phyloP scores from a whole-genome alignment of 2,797 vertebrate genomes.

The Siniperca scherzeri region DNA sequence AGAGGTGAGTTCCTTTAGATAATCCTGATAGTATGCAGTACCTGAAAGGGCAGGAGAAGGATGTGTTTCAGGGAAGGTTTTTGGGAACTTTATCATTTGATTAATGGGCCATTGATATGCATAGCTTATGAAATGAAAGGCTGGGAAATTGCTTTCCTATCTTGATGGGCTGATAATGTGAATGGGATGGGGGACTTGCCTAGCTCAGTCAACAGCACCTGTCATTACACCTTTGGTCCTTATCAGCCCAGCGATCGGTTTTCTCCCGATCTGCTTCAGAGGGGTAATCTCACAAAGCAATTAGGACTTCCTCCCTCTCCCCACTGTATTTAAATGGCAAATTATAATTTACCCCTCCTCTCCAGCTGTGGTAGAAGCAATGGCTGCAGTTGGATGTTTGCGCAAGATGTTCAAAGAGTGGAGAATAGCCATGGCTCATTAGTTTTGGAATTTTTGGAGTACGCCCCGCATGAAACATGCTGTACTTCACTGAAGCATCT shows the following conservation, averaged over 20 bases:
- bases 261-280: constrained; percentile 72
- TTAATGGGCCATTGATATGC: constrained; percentile 83
- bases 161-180: constrained; percentile 80
- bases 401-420: constrained; percentile 46
- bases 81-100: constrained; percentile 80
- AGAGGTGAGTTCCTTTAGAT: constrained; percentile 52
- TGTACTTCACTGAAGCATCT: background rate
- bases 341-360: constrained; percentile 70
- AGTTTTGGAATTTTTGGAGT: constrained; percentile 38
- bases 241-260: constrained; percentile 76
- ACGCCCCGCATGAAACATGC: background rate
- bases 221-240: constrained; percentile 84
- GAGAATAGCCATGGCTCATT: constrained; percentile 54
- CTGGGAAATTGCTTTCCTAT: constrained; percentile 78
- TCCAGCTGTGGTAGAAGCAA: constrained; percentile 59
- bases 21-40: constrained; percentile 46
- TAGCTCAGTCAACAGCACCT: constrained; percentile 82
- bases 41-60: constrained; percentile 50
- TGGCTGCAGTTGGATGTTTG: constrained; percentile 51
- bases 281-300: constrained; percentile 79
- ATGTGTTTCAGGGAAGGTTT: constrained; percentile 68
- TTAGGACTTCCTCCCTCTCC: constrained; percentile 72
- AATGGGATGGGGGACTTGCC: constrained; percentile 73
- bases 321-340: constrained; percentile 77
- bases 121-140: constrained; percentile 80